Base-by-base conservation (phyloP, 2,888 invertebrate species). In the Barypeithes pellucidus region DNA sequence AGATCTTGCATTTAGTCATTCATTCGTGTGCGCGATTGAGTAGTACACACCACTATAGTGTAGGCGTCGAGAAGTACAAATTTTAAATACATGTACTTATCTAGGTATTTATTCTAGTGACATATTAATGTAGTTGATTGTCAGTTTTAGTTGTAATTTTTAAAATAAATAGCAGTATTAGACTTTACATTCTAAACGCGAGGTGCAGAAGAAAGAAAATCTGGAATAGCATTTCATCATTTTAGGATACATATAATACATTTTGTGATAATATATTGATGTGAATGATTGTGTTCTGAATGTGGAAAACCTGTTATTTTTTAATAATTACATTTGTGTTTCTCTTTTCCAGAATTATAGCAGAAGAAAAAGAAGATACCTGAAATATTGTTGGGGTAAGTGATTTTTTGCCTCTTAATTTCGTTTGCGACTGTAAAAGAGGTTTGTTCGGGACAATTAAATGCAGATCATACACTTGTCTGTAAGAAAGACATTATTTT, bases 281-380 rank as follows among this genome's bases (percentile, higher is more conserved):
- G 50, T 24, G 12, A 22, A 50, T 11, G 20, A 0, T 50, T n/a
- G 50, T 50, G 50, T 50, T 50, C 20, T 24, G 3, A 22, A 18
- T 18, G 0, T 18, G 3, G 4, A 16, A 47, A 47, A 20, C 18
- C 9, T 20, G 18, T 20, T 50, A 50, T 24, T 22, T 22, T 22
- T 22, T 50, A 24, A 7, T 47, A 47, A 18, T 9, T 22, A 47
- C 39, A 22, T n/a, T 50, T 50, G 50, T 50, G 50, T 50, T 24
- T 50, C n/a, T 47, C 18, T 50, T 50, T 50, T 50, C 24, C 50
- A 50, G 50, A 50, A 22, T 50, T 24, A 22, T 50, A 50, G 24
- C n/a, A 12, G 24, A 50, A 24, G n/a, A 50, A 50, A 50, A 47
- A 47, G 20, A 22, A n/a, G 50, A 4, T 22, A 22, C 50, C n/a